phyloP scores from a whole-genome alignment of 2,888 invertebrate species.

The Tinea trinotella region DNA sequence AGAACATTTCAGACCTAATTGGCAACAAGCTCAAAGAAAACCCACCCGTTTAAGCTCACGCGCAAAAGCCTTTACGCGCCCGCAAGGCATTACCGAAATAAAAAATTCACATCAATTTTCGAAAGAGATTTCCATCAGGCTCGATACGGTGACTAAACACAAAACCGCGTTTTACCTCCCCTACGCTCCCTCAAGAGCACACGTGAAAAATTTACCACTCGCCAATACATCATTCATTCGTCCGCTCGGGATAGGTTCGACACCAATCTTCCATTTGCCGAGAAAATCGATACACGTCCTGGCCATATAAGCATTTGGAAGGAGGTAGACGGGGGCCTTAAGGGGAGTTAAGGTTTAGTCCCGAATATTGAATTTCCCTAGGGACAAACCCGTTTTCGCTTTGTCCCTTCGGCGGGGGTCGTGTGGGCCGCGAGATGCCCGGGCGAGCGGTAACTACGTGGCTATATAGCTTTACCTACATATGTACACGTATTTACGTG shows the following conservation, averaged over 20 bases:
- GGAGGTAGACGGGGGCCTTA: constrained; percentile 68
- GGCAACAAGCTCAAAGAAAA: constrained; percentile 41
- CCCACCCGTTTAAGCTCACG: constrained; percentile 19
- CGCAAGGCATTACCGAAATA: constrained; percentile 59
- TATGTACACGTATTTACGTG: constrained; percentile 28
- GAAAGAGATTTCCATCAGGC: constrained; percentile 53
- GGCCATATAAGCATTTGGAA: constrained; percentile 73
- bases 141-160: constrained; percentile 57
- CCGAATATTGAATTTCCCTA: constrained; percentile 75
- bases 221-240: constrained; percentile 67
- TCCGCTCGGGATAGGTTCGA: constrained; percentile 49
- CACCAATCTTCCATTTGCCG: constrained; percentile 73
- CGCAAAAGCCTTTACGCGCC: constrained; percentile 23
- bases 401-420: constrained; percentile 70
- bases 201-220: constrained; percentile 56
- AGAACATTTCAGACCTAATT: constrained; percentile 52
- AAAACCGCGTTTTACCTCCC: constrained; percentile 16
- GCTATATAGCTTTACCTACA: constrained; percentile 21
- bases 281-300: constrained; percentile 72
- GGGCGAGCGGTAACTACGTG: constrained; percentile 33
- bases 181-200: constrained; percentile 24
- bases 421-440: constrained; percentile 64
- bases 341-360: constrained; percentile 73
- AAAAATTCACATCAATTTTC: constrained; percentile 60
- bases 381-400: constrained; percentile 73